Conservation (phyloP, 2,888 invertebrate species). For the Drosophila diplacantha region DNA sequence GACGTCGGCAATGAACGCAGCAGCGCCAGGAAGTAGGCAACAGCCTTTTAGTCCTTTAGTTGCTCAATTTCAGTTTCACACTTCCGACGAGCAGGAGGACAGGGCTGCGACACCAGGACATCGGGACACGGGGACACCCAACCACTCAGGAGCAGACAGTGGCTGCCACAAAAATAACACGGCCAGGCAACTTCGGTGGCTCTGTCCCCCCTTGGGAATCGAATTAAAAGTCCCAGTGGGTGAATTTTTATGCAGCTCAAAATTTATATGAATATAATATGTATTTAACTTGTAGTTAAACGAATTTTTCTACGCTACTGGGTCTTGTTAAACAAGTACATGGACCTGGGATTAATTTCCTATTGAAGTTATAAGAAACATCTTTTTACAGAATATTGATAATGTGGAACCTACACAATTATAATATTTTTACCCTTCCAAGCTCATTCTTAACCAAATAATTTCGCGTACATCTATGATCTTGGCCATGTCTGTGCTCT, state of each 20-base stretch:
- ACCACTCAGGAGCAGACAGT: slow-evolving; percentile 26
- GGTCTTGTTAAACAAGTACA: not conserved
- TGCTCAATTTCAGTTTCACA: slow-evolving; percentile 77
- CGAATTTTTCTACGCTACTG: not conserved
- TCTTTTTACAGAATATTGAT: not conserved
- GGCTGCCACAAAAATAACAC: slow-evolving; percentile 11
- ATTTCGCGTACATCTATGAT: not conserved
- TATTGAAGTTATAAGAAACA: not conserved
- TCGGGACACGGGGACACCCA: slow-evolving; percentile 30
- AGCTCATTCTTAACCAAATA: not conserved
- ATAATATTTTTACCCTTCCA: not conserved
- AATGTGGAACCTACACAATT: not conserved
- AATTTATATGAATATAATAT: not conserved
- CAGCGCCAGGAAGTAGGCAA: slow-evolving; percentile 59
- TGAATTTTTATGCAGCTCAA: no score
- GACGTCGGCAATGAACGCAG: slow-evolving; percentile 61
- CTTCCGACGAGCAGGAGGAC: slow-evolving; percentile 68
- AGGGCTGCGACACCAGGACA: slow-evolving; percentile 34
- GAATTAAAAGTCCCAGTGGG: not conserved
- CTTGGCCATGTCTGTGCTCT: not conserved
- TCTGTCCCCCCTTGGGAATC: no score
- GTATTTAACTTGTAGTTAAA: not conserved
- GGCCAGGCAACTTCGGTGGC: slow-evolving; percentile 10
- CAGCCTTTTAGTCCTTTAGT: slow-evolving; percentile 73
- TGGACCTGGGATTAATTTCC: no score